Evolutionary conservation across 2,113 vertebrate genomes (phyloP).

Genomic region (Myotis davidii): DNA sequence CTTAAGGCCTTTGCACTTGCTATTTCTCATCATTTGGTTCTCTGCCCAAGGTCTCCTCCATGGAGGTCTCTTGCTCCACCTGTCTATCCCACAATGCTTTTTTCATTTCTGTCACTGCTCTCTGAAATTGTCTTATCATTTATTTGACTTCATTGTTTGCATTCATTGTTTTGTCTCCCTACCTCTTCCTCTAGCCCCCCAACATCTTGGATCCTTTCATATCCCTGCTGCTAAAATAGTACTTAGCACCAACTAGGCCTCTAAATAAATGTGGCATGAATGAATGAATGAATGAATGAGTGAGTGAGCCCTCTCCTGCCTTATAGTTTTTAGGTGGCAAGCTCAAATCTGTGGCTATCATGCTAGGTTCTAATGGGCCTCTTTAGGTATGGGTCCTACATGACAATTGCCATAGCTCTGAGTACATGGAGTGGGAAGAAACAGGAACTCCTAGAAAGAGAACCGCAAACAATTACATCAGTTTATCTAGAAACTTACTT

Average conservation of each 20-base stretch:
- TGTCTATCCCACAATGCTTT: too few species aligned
- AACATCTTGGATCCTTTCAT: neutral
- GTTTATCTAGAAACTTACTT: neutral
- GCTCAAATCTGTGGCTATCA: neutral
- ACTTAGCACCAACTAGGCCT: neutral
- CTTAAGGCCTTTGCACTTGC: neutral
- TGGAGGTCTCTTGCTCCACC: neutral
- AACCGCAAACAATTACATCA: neutral
- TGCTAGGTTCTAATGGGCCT: neutral
- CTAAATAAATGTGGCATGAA: neutral
- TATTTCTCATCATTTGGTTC: neutral
- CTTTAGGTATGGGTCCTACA: neutral
- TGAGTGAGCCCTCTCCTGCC: neutral
- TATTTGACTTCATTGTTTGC: neutral
- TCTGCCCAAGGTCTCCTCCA: neutral
- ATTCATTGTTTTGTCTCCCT: neutral
- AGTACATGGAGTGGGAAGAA: neutral
- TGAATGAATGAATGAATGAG: neutral
- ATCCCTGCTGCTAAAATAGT: neutral
- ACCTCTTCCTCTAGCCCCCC: neutral
- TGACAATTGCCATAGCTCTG: neutral
- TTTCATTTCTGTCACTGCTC: neutral
- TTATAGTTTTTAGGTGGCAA: neutral
- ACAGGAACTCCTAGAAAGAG: neutral
- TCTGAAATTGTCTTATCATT: neutral